A percentile compares a stretch with the other conserved stretches of the same genome.
Conservation (phyloP, 1,140 invertebrate species). For the Conus ventricosus region DNA sequence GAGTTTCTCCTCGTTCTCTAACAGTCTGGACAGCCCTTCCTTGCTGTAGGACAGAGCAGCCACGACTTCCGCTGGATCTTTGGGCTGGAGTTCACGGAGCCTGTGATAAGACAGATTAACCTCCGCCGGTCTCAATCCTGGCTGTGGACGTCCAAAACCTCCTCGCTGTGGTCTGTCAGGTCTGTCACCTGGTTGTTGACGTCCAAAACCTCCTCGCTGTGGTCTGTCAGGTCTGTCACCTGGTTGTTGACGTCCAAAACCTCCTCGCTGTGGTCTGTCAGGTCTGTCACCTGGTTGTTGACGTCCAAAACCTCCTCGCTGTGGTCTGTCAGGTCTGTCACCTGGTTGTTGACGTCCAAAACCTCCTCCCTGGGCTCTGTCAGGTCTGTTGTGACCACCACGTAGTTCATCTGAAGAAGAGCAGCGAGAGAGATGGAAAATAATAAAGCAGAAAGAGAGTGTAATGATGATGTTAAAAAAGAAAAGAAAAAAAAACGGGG, state of each 20-base stretch:
- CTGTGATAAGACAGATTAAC: constrained; percentile 20
- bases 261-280: neutral
- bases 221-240: neutral
- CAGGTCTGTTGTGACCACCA: neutral
- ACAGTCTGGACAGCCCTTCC: constrained; percentile 25
- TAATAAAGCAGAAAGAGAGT: no score
- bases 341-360: neutral
- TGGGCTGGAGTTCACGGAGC: constrained; percentile 10
- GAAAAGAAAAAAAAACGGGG: no score
- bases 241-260: neutral
- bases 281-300: neutral
- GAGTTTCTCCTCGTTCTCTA: constrained; percentile 26
- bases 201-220: neutral
- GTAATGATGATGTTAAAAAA: no score
- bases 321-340: neutral
- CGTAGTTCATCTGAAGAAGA: neutral
- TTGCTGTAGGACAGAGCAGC: constrained; percentile 34
- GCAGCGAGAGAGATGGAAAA: neutral
- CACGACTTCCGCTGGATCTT: constrained; percentile 25
- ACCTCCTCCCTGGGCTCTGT: neutral
- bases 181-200: neutral
- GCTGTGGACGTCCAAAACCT: neutral
- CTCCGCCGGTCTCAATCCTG: neutral
- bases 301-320: neutral
- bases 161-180: neutral